Evolutionary conservation across 2,797 vertebrate genomes (phyloP), one percentile per base, ranked within the genome.

Genomic region (Scleropages formosus): DNA sequence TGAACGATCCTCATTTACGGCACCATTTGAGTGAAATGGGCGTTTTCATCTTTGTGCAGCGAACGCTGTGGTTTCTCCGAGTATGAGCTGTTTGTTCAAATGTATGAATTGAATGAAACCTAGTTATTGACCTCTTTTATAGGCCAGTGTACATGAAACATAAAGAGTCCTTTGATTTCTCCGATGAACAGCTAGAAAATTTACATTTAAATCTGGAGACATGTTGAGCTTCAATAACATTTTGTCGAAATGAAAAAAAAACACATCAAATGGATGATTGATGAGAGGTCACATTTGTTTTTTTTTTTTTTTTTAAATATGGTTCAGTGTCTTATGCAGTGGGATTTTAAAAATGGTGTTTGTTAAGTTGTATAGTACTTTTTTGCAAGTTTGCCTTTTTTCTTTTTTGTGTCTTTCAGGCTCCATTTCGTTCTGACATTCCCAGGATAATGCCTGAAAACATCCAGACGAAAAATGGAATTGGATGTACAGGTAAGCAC

Each of bases 361-460:
- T 60, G 44, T 53, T 72, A 20, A 72, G 27, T 18, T 20, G 49
- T 22, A 4, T 61, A 59, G 20, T 61, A 18, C 16, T 22, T 58
- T 56, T 27, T 20, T 20, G 18, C 26, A 20, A 26, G 66, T 10
- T 67, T 18, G 4, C 13, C 61, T n/a, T 49, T 68, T 61, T 39
- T n/a, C n/a, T n/a, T 46, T 51, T 65, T 73, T 24, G 22, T 68
- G 18, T 49, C 51, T 77, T 77, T 73, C 62, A 77, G 76, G 70
- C 39, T 15, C 8, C 71, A 49, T 58, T 49, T 53, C 49, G 66
- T 16, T 46, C 70, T 51, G 39, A 22, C 39, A 66, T 20, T 39
- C 47, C 18, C 27, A 11, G 26, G 58, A 22, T 9, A 24, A 16
- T 49, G 22, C 26, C 63, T 12, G 39, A 59, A 60, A 24, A 20